Base-by-base conservation (phyloP, 2,797 vertebrate genomes). In the Anolis apletophallus region DNA sequence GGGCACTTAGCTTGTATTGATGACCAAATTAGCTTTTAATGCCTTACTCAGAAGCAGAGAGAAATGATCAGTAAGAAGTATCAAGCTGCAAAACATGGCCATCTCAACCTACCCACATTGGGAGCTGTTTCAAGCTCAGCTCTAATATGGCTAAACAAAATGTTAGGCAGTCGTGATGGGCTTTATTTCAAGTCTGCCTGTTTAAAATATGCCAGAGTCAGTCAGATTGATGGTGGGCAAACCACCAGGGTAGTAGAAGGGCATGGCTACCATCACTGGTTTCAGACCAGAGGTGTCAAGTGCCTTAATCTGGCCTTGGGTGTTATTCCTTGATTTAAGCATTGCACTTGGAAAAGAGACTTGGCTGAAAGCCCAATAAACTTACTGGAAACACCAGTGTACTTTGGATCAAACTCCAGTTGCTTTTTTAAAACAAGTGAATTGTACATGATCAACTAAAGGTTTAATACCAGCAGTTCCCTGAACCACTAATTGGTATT, bases 401-500 rank as follows among this genome's bases (percentile, higher is more conserved):
- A 54, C 55, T 64, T 78, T 87, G 75, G 76, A 83, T 73, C 75
- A 73, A 80, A 84, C 61, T 83, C 68, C 52, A 72, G 55, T 36
- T 86, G 86, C 90, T 91, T 92, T 93, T 91, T 1, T 57, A 52
- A 73, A 72, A 83, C 3, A 0, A 19, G 52, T 0, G 0, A 86
- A 79, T 74, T 90, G 85, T 88, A 84, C 86, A 85, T 19, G 93
- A 92, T 72, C 90, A 86, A 90, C 91, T 87, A 80, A 91, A 88
- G 86, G 89, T 92, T 79, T 85, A 87, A 87, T 90, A 89, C 74
- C 36, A 54, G 68, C 55, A 84, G 87, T 90, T 93, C 92, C 93
- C 92, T 91, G 89, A 93, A 91, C 83, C 83, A 91, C 90, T 91
- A 81, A 8, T n/a, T 84, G 88, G 88, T 82, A n/a, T 84, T 14